Percentiles rank a stretch among this genome's conserved stretches.
Conservation (phyloP, 2,113 vertebrate species). For the cattle (Bos taurus) region ARS-UCD2.0 NC_037357.1:23839001-23839500, state of each 20-base stretch:
- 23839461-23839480: conserved; percentile 54
- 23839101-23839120: not conserved
- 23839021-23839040: not conserved
- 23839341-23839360: not conserved
- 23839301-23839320: not conserved
- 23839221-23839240: conserved; percentile 29
- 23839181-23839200: not conserved
- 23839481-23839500: conserved; percentile 28
- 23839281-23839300: not conserved
- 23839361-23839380: conserved; percentile 38
- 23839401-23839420: conserved; percentile 33
- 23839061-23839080: not conserved
- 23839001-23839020: not conserved
- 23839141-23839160: not conserved
- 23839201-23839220: not conserved
- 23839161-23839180: not conserved
- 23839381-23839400: conserved; percentile 48
- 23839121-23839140: not conserved
- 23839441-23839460: not conserved
- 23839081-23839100: not conserved
- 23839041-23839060: not conserved
- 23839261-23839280: not conserved
- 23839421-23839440: conserved; percentile 14
- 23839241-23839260: not conserved
- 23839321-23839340: not conserved